Evolutionary conservation across 2,797 vertebrate genomes (phyloP), one percentile per base, ranked within the genome.

Genomic region (Sebastolobus altivelis): DNA sequence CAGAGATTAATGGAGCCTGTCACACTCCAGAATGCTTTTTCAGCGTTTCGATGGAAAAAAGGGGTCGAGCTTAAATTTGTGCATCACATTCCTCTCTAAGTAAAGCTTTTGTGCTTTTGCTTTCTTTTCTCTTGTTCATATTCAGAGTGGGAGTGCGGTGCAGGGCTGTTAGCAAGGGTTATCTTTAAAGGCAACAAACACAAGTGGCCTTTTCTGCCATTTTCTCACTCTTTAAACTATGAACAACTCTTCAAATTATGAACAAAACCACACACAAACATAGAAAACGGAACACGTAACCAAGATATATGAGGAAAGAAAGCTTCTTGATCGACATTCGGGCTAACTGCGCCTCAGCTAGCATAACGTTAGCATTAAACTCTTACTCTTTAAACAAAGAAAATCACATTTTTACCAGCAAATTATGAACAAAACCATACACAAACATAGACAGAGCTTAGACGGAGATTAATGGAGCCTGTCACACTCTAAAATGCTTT

Each of bases 401-500:
- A 38, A 38, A 38, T 10, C 4, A 38, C 7, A 46, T 40, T 13
- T 40, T 40, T 12, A 40, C 11, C 38, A 40, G 38, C 38, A 40
- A 40, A 40, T 33, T 49, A 14, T 20, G 3, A 16, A 40, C 27
- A 74, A 14, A 65, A 59, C 2, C 1, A 31, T 9, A 20, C 18
- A 40, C 4, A 62, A 43, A 52, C 1, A n/a, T 2, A 29, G 43
- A 65, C 40, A 1, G 9, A 75, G 27, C 37, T 49, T 65, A 16
- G 65, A 80, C 66, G 37, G 37, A 71, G 65, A 85, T 81, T 72
- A 83, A 83, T 63, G 58, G 25, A 72, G 69, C 59, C 65, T 40
- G 67, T 43, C 25, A 25, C 55, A 49, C 14, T n/a, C 33, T 18
- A 2, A 65, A 83, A 71, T 38, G 63, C 22, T 14, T 80, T 75